A percentile compares a stretch with the other conserved stretches of the same genome.
Conservation (phyloP, 35 echinoderm and acorn worm species). For the Holothuria glaberrima region DNA sequence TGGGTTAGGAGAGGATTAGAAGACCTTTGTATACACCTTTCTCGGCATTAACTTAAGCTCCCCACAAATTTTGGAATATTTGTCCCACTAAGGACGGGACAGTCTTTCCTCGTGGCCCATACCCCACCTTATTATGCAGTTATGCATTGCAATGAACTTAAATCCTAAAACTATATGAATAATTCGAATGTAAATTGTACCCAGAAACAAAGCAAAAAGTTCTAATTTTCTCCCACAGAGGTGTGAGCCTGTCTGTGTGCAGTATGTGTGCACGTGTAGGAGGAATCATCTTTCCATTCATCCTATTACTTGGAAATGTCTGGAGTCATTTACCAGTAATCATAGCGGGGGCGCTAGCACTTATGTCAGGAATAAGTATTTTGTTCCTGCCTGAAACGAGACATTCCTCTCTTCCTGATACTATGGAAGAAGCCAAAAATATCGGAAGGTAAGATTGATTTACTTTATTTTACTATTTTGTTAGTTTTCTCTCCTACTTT, state of each 20-base stretch:
- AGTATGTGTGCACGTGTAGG: conserved; percentile 22
- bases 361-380: neutral
- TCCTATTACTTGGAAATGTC: neutral
- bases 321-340: conserved; percentile 8
- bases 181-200: neutral
- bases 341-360: neutral
- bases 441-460: conserved; percentile 19
- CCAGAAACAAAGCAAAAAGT: neutral
- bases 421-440: neutral
- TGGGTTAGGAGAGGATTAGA: too few species aligned
- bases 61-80: too few species aligned
- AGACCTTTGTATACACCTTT: too few species aligned
- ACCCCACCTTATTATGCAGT: too few species aligned
- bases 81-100: too few species aligned
- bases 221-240: neutral
- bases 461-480: too few species aligned
- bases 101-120: too few species aligned
- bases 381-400: conserved; percentile 26
- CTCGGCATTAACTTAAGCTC: too few species aligned
- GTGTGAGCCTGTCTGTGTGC: conserved; percentile 6
- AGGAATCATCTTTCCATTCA: conserved; percentile 12
- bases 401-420: neutral
- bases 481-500: too few species aligned
- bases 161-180: too few species aligned
- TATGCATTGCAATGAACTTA: too few species aligned